These are phyloP conservation scores for Limnodromus scolopaceus DNA, from an alignment of 2,797 vertebrate species.

Conservation along the genomic window DNA sequence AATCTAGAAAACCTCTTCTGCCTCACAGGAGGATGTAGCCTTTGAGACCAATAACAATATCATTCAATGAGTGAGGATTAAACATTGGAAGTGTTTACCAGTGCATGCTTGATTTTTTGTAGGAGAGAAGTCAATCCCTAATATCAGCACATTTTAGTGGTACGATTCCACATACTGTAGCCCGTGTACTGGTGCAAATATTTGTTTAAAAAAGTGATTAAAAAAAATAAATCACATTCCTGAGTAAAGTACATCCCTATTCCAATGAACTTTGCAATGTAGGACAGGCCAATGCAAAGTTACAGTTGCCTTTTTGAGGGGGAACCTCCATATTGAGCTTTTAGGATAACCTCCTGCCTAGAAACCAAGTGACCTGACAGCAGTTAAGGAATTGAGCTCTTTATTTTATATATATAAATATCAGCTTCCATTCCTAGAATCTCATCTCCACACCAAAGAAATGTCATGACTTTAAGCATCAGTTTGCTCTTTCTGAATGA, in stretches of 20 bases:
- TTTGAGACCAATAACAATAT: neutral
- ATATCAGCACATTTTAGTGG: neutral
- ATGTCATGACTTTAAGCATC: neutral
- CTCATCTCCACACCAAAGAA: neutral
- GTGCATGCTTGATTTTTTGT: neutral
- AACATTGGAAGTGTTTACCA: neutral
- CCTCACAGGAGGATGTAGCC: neutral
- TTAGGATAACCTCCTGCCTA: neutral
- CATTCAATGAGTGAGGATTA: neutral
- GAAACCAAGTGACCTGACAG: neutral
- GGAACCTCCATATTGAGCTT: neutral
- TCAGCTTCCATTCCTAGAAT: neutral
- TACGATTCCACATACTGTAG: neutral
- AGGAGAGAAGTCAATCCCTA: neutral
- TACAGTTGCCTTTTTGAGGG: neutral
- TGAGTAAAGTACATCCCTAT: neutral
- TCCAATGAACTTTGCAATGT: neutral
- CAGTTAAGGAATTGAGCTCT: neutral
- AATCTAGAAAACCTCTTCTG: neutral
- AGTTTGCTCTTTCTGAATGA: neutral
- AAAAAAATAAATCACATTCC: neutral
- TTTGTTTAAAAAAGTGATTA: neutral
- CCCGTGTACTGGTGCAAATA: neutral
- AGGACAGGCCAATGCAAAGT: neutral
- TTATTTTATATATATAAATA: neutral